Percentiles rank a stretch among this genome's conserved stretches.
These are phyloP conservation scores for Chymomyza procnemis DNA, from an alignment of 2,888 invertebrate genomes.

Conservation along the genomic window DNA sequence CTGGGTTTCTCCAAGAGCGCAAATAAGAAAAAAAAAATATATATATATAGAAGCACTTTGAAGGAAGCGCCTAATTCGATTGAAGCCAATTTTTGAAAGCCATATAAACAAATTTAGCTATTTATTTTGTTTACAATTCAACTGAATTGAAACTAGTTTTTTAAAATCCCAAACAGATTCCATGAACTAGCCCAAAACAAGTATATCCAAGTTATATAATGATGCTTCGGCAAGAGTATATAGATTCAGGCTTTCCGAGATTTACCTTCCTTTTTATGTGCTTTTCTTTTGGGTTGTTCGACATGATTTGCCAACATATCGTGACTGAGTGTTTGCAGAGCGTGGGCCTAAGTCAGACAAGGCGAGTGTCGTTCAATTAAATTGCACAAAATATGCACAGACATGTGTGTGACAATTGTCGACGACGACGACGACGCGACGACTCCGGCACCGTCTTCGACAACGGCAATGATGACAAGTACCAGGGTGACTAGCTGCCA, in stretches of 20 bases:
- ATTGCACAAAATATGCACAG: slow-evolving; percentile 4
- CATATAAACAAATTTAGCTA: too few species aligned
- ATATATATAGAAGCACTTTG: too few species aligned
- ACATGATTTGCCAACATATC: slow-evolving; percentile 33
- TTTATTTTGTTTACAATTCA: too few species aligned
- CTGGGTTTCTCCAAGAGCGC: too few species aligned
- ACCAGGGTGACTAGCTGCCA: slow-evolving; percentile 31
- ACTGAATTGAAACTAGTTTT: too few species aligned
- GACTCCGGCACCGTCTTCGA: background rate
- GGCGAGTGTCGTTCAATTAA: slow-evolving; percentile 6
- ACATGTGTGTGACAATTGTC: slow-evolving; percentile 47
- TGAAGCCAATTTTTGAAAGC: too few species aligned
- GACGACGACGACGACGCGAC: background rate
- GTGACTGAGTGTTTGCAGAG: slow-evolving; percentile 18
- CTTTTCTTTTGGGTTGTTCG: background rate
- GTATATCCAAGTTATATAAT: slow-evolving; percentile 6
- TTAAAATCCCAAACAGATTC: too few species aligned
- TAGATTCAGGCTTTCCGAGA: slow-evolving; percentile 3
- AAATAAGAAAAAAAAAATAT: too few species aligned
- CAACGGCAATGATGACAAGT: slow-evolving; percentile 27
- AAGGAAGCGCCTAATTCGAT: too few species aligned
- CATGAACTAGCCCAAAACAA: background rate
- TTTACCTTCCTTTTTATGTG: background rate
- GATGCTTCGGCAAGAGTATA: slow-evolving; percentile 2
- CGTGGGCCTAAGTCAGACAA: slow-evolving; percentile 13